Conservation (phyloP, 2,113 vertebrate species). For the Campylomormyrus tamandua region DNA sequence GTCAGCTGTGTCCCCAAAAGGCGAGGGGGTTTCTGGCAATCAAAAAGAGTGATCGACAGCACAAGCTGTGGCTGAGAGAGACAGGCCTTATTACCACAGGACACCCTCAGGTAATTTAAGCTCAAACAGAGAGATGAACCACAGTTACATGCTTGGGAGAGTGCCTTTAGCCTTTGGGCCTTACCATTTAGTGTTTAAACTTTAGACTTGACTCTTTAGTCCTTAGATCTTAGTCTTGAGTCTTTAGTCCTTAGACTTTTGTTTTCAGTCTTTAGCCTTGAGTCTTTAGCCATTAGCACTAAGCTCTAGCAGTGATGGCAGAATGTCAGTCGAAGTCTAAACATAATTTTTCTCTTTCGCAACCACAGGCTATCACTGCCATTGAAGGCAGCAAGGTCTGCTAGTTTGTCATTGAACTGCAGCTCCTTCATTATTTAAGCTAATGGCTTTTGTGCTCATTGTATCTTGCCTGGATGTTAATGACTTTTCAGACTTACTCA, state of each 20-base stretch:
- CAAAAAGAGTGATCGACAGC: neutral
- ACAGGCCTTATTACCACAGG: neutral
- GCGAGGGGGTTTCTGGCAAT: neutral
- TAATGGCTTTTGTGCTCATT: neutral
- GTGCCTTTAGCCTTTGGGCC: neutral
- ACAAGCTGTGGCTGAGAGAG: neutral
- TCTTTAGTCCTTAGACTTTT: neutral
- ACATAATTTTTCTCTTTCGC: conserved; percentile 32
- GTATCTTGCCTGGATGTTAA: neutral
- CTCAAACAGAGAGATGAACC: neutral
- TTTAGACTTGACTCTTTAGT: neutral
- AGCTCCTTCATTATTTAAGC: neutral
- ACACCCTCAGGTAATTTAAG: neutral
- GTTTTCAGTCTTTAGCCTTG: neutral
- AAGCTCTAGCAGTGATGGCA: neutral
- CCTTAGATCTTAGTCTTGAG: neutral
- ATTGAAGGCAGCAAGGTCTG: neutral
- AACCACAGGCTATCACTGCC: neutral
- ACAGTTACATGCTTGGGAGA: neutral
- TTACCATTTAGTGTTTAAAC: neutral
- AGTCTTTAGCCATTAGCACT: neutral
- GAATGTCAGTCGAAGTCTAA: neutral
- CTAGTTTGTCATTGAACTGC: conserved; percentile 5
- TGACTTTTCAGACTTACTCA: conserved; percentile 1
- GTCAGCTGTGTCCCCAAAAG: neutral